Conservation (phyloP, 2,797 vertebrate genomes). For the Alcedo quadribrachys region DNA sequence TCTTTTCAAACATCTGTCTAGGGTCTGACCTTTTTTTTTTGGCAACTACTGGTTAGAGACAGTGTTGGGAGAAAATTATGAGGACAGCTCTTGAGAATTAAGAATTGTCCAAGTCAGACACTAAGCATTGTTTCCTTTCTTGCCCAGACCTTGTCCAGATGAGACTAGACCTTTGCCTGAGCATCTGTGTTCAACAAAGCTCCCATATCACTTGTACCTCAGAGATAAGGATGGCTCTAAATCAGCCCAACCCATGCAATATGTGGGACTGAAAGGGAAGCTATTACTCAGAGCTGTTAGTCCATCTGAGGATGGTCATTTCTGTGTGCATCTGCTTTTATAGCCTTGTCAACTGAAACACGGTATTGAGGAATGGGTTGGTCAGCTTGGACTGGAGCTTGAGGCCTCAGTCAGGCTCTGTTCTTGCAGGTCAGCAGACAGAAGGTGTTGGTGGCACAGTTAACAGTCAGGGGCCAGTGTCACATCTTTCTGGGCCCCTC, state of each 20-base stretch:
- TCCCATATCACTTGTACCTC: background rate
- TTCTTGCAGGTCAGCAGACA: background rate
- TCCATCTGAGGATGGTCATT: background rate
- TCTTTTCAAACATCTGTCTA: conserved; percentile 1
- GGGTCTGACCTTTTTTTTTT: background rate
- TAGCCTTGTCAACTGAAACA: background rate
- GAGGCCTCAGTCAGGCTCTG: background rate
- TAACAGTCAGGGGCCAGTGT: background rate
- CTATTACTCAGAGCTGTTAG: background rate
- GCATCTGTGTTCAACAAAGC: background rate
- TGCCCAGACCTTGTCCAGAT: background rate
- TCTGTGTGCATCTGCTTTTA: background rate
- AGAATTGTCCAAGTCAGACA: background rate
- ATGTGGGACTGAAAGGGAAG: background rate
- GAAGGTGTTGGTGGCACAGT: background rate
- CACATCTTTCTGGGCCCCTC: background rate
- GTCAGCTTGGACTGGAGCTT: background rate
- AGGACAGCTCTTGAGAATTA: background rate
- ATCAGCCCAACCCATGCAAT: background rate
- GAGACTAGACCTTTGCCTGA: background rate
- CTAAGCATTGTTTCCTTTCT: background rate
- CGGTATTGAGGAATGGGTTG: background rate
- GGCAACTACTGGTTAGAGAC: background rate
- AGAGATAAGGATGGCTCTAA: background rate
- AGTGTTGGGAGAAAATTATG: background rate